Base-by-base conservation (phyloP, 2,888 invertebrate species). In the Synergus japonicus region DNA sequence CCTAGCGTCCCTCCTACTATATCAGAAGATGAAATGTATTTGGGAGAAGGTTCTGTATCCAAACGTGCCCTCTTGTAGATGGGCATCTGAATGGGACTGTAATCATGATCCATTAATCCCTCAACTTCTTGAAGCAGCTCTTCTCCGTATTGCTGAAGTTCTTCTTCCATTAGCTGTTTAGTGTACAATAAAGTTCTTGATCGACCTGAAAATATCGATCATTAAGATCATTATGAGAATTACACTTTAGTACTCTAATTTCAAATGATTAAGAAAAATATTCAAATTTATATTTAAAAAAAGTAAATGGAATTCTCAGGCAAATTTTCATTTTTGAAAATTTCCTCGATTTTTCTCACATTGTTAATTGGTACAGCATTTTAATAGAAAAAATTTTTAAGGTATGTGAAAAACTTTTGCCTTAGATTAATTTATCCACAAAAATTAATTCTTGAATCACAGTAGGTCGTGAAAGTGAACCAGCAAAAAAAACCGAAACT, bases 101-200 rank as follows among this genome's bases (percentile, higher is more conserved):
- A 91, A 81, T 91, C 91, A 81, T 91, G 91, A 81, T 91, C 91
- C 80, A 91, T 76, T 8, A 91, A 84, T 7, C 91, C 91, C 79
- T 91, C 91, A 13, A 91, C 88, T 76, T 91, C 91, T 73, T 91
- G 90, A 79, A 92, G 83, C 49, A 91, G 81, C 49, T 92, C 91
- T 77, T 91, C 91, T 82, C 90, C 87, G 82, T 86, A 92, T 83
- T 89, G 92, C 79, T 89, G 90, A 79, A 90, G 84, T 77, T 92
- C 92, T 60, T 91, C 90, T 78, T 91, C 89, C 83, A 88, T 84
- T 44, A 90, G 79, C 78, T 91, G 89, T 46, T 90, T 90, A 49
- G 92, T 90, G 79, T 90, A 91, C 2, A 92, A 86, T 29, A 92
- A 85, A 43, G 89, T 90, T 82, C 92, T 87, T 18, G 92, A 91